Conservation (phyloP, 2,888 invertebrate genomes). For the Pollenia amentaria region DNA sequence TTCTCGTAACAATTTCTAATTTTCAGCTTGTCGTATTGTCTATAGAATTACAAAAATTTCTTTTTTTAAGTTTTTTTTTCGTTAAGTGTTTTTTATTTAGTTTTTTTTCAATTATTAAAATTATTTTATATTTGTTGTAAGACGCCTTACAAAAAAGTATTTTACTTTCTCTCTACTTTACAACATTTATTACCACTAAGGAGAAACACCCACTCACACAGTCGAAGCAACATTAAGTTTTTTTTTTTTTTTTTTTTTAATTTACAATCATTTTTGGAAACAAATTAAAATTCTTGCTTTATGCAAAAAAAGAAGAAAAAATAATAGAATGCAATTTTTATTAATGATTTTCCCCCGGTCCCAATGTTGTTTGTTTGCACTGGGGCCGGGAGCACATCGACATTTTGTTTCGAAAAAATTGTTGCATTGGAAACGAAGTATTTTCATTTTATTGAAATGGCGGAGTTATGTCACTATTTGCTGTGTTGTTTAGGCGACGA, state of each 20-base stretch:
- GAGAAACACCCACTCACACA: slow-evolving; percentile 39
- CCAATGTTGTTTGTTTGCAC: slow-evolving; percentile 39
- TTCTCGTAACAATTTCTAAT: neutral
- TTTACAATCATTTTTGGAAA: neutral
- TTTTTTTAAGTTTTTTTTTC: slow-evolving; percentile 25
- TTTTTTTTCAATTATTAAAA: neutral
- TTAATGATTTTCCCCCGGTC: slow-evolving; percentile 61
- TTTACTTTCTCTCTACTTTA: slow-evolving; percentile 22
- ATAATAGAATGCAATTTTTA: slow-evolving; percentile 11
- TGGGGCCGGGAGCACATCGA: slow-evolving; percentile 70
- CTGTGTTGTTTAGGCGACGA: slow-evolving; percentile 14
- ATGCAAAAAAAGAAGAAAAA: slow-evolving; percentile 12
- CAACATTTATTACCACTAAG: slow-evolving; percentile 23
- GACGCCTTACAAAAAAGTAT: slow-evolving; percentile 19
- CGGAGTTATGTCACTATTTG: neutral
- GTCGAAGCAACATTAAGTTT: slow-evolving; percentile 1
- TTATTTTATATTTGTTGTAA: slow-evolving; percentile 24
- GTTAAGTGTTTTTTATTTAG: neutral
- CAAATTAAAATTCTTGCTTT: slow-evolving; percentile 3
- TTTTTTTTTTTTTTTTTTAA: neutral
- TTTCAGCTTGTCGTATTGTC: neutral
- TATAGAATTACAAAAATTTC: neutral
- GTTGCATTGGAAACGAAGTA: neutral
- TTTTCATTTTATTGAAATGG: slow-evolving; percentile 29
- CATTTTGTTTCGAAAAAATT: slow-evolving; percentile 22